phyloP scores from a whole-genome alignment of 2,113 vertebrate genomes.

The Ophiodon elongatus region DNA sequence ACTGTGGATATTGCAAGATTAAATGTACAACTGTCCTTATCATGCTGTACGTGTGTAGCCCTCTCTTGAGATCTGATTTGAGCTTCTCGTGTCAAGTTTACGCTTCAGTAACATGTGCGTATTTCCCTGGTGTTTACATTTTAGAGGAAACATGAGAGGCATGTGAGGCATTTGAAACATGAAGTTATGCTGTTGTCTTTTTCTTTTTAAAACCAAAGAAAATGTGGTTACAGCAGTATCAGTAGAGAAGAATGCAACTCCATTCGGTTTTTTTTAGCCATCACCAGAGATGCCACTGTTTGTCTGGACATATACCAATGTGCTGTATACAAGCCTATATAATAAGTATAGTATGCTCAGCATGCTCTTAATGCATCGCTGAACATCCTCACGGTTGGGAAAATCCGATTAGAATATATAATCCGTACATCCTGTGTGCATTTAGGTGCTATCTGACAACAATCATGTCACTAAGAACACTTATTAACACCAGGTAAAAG shows the following conservation, averaged over 20 bases:
- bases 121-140: neutral
- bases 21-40: neutral
- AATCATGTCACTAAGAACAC: neutral
- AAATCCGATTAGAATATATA: neutral
- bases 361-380: neutral
- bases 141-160: neutral
- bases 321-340: neutral
- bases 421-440: neutral
- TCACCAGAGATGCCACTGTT: neutral
- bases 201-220: neutral
- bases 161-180: neutral
- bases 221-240: neutral
- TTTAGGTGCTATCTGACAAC: neutral
- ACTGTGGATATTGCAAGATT: conserved; percentile 1
- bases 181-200: neutral
- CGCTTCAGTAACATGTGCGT: neutral
- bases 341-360: neutral
- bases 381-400: neutral
- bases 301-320: neutral
- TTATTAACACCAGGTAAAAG: neutral
- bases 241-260: neutral
- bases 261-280: neutral
- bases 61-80: neutral
- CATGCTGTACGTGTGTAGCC: neutral
- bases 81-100: neutral